Conservation (phyloP, 2,113 vertebrate genomes). For the Strix uralensis region DNA sequence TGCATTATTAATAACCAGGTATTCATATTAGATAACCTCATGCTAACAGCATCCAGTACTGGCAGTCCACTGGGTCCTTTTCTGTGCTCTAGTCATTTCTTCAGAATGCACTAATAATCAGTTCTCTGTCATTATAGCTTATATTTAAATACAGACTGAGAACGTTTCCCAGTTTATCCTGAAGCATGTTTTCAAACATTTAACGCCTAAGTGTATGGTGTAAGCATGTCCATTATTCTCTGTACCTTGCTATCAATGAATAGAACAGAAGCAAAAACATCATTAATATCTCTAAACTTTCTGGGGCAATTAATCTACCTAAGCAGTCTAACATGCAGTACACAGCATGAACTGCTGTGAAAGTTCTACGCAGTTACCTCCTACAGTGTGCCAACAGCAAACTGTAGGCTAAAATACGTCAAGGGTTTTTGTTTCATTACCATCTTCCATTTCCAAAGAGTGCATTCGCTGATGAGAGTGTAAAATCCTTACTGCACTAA, state of each 20-base stretch:
- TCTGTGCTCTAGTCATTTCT: background rate
- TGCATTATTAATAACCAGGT: background rate
- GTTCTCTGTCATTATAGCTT: background rate
- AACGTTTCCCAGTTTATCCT: background rate
- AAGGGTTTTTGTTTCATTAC: background rate
- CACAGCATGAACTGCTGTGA: fast-evolving
- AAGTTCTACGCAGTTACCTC: too few relatives aligned
- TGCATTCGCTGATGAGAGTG: fast-evolving
- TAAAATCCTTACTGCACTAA: fast-evolving
- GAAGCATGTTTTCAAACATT: background rate
- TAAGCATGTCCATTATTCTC: background rate
- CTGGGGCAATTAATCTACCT: background rate
- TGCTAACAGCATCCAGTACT: fast-evolving
- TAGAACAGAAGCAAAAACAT: background rate
- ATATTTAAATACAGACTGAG: background rate
- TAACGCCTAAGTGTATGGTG: background rate
- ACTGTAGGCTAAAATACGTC: fast-evolving
- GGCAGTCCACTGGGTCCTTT: background rate
- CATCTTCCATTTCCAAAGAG: too few relatives aligned
- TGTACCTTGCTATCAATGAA: background rate
- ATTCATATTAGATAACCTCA: background rate
- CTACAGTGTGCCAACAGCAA: fast-evolving
- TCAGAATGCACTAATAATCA: background rate
- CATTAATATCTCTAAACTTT: too few relatives aligned
- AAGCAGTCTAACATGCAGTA: fast-evolving